These are phyloP conservation scores for Periophthalmus modestus DNA, from an alignment of 2,113 vertebrate species.

Conservation along the genomic window DNA sequence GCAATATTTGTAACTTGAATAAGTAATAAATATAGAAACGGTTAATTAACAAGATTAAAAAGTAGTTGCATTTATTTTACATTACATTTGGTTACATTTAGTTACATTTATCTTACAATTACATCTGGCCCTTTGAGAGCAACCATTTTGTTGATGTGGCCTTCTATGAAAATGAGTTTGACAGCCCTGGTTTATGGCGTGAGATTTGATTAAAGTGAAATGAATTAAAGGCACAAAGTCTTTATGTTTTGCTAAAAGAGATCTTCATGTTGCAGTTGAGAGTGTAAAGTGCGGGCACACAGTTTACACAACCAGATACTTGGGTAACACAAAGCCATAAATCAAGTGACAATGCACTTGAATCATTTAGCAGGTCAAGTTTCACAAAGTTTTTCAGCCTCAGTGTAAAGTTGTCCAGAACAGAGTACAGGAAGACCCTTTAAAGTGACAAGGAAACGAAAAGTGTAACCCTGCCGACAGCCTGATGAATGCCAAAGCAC, in stretches of 20 bases:
- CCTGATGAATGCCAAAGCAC: slow-evolving; percentile 13
- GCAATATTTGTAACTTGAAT: too few relatives aligned
- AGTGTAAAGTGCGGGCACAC: slow-evolving; percentile 14
- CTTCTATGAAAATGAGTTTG: too few relatives aligned
- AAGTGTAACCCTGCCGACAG: neutral
- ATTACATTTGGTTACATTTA: too few relatives aligned
- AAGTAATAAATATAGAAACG: too few relatives aligned
- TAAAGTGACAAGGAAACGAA: slow-evolving; percentile 3
- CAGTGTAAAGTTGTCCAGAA: slow-evolving; percentile 22
- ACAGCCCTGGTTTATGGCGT: too few relatives aligned
- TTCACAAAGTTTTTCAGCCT: slow-evolving; percentile 25
- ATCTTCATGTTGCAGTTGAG: slow-evolving; percentile 9
- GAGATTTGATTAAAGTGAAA: neutral
- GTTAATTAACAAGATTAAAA: too few relatives aligned
- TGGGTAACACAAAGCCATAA: slow-evolving; percentile 18
- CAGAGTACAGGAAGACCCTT: neutral
- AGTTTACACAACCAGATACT: slow-evolving; percentile 14
- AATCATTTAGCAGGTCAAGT: slow-evolving; percentile 34
- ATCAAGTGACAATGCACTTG: slow-evolving; percentile 9
- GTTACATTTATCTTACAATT: too few relatives aligned
- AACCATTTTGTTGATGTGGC: too few relatives aligned
- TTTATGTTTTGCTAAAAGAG: slow-evolving; percentile 12
- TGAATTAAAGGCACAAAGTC: neutral
- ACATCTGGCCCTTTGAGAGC: too few relatives aligned
- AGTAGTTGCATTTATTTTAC: too few relatives aligned